Conservation (phyloP, 2,797 vertebrate genomes). For the Muscicapa comitata region DNA sequence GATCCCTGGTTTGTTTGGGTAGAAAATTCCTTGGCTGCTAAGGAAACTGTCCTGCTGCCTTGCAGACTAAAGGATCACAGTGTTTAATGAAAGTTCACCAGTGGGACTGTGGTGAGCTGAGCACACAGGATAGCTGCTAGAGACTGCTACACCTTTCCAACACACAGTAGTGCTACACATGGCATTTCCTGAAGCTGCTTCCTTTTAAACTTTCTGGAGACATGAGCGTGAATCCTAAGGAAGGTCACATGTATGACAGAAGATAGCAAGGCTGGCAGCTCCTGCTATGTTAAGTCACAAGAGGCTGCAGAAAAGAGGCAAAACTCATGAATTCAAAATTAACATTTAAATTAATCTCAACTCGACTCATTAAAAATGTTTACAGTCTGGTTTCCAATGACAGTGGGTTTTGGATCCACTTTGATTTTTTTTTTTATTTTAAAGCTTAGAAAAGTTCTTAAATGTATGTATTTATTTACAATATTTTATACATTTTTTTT, state of each 20-base stretch:
- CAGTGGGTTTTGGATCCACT: not conserved
- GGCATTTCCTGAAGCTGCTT: not conserved
- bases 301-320: not conserved
- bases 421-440: not conserved
- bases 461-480: not conserved
- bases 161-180: not conserved
- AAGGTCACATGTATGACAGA: not conserved
- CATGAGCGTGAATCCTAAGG: not conserved
- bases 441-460: not conserved
- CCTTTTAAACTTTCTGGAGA: not conserved
- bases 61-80: not conserved
- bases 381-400: not conserved
- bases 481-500: not conserved
- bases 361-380: not conserved
- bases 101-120: not conserved
- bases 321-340: not conserved
- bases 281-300: not conserved
- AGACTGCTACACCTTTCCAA: not conserved
- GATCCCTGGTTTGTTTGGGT: not conserved
- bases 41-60: not conserved
- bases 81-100: not conserved
- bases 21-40: conserved; percentile 14
- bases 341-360: not conserved
- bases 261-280: not conserved
- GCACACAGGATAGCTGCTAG: not conserved